Conservation (phyloP, 2,888 invertebrate species). For the Autographa gamma region DNA sequence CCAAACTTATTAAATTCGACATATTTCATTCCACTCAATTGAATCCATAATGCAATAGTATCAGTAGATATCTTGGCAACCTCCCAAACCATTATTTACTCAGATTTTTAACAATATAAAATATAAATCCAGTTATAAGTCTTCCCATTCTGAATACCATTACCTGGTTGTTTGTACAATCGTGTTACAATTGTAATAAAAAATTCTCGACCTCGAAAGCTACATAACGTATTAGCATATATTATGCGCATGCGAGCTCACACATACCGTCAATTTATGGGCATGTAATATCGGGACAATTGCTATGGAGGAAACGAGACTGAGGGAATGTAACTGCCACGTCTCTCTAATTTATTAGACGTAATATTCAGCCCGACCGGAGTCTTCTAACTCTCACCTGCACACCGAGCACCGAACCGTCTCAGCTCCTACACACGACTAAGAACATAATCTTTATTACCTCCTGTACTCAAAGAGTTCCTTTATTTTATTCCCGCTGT, state of each 20-base stretch:
- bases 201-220: constrained; percentile 66
- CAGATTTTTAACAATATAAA: constrained; percentile 21
- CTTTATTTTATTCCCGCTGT: constrained; percentile 74
- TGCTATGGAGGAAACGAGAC: constrained; percentile 78
- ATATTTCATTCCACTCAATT: constrained; percentile 41
- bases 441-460: constrained; percentile 82
- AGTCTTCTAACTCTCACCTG: constrained; percentile 64
- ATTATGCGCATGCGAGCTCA: constrained; percentile 61
- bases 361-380: constrained; percentile 78
- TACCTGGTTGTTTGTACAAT: constrained; percentile 31
- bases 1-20: constrained; percentile 44
- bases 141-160: constrained; percentile 8
- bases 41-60: constrained; percentile 48
- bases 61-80: constrained; percentile 36
- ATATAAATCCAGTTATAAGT: not conserved
- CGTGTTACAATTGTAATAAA: constrained; percentile 69
- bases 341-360: constrained; percentile 80
- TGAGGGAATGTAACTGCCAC: constrained; percentile 73
- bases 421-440: constrained; percentile 62
- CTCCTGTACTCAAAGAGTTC: constrained; percentile 69
- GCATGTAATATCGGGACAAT: constrained; percentile 84
- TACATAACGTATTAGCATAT: constrained; percentile 73
- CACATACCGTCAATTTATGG: constrained; percentile 76
- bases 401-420: constrained; percentile 42
- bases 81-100: constrained; percentile 30